Base-by-base conservation (phyloP, 2,113 vertebrate genomes). In the Catagonus wagneri region DNA sequence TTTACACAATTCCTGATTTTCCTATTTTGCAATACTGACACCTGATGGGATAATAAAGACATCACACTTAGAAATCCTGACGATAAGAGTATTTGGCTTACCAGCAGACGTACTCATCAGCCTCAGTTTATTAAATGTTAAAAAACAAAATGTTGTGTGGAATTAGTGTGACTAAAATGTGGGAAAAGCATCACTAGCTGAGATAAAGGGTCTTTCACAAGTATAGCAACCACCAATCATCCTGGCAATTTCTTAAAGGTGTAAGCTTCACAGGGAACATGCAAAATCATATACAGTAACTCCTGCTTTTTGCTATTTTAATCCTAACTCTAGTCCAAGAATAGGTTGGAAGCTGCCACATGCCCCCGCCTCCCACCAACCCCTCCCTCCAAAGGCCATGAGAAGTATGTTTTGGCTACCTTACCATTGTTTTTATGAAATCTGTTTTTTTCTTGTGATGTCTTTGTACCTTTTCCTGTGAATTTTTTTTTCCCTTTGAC, bases 371-470 rank as follows among this genome's bases (percentile, higher is more conserved):
- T 60, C 0, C 3, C 9, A 72, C 6, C 6, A 54, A 60, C 27
- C 0, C 1, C 13, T 2, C 25, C 12, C 32, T 4, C 0, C 20
- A 27, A 80, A 0, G 29, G 7, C 60, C 4, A 39, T 0, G 0
- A 0, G 16, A 54, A 10, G 1, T 36, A 9, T 1, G 12, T 15
- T 39, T 50, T 74, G 60, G 2, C 2, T 3, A 25, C 56, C 97
- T 98, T 96, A 98, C 98, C 98, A 6, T 80, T 97, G 86, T 80
- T 97, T 88, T 98, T 98, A 80, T 94, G 98, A 96, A 98, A 98
- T 19, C 52, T 98, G 16, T 52, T 96, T 84, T 97, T 98, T 14
- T 95, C 98, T 0, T 29, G 96, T 2, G 84, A 91, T 8, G 13
- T 52, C 95, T 95, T 98, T 56, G 96, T 84, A 39, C 32, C 89